Percentiles rank a stretch among this genome's conserved stretches.
Evolutionary conservation across 2,797 vertebrate genomes (phyloP).

Genomic region (Falco rusticolus): DNA sequence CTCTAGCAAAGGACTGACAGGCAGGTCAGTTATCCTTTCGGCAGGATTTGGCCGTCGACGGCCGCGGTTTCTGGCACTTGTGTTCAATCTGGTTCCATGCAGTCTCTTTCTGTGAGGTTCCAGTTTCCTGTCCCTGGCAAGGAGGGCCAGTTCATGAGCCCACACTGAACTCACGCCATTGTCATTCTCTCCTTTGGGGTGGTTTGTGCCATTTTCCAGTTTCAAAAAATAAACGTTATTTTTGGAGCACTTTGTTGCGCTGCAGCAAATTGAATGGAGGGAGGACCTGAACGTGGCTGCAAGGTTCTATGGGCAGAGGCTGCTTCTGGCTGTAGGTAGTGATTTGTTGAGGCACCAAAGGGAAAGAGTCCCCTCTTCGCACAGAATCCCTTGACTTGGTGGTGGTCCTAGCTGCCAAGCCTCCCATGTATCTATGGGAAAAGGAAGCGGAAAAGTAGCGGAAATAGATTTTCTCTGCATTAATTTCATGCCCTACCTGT

Average conservation of each 20-base stretch:
- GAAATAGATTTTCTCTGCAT: background rate
- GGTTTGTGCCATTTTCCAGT: conserved; percentile 63
- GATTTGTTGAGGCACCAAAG: background rate
- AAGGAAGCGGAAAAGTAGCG: fast-evolving
- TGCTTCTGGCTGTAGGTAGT: background rate
- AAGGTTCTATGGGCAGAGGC: background rate
- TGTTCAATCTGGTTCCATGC: background rate
- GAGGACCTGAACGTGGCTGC: background rate
- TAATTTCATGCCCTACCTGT: background rate
- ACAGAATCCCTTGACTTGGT: background rate
- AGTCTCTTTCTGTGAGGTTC: conserved; percentile 6
- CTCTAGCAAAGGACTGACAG: background rate
- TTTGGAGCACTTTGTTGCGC: conserved; percentile 46
- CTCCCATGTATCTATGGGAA: background rate
- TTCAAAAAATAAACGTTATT: conserved; percentile 56
- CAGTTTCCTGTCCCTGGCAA: conserved; percentile 51
- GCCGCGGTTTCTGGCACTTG: conserved; percentile 33
- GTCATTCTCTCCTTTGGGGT: conserved; percentile 54
- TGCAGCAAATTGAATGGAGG: background rate
- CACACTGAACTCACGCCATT: conserved; percentile 4
- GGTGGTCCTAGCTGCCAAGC: background rate
- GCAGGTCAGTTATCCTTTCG: background rate
- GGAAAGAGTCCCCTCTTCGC: background rate
- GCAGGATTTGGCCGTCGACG: background rate
- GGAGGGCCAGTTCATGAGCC: conserved; percentile 1